A percentile compares a stretch with the other conserved stretches of the same genome.
Evolutionary conservation across 2,797 vertebrate genomes (phyloP).

Genomic region (Tiaroga cobitis): DNA sequence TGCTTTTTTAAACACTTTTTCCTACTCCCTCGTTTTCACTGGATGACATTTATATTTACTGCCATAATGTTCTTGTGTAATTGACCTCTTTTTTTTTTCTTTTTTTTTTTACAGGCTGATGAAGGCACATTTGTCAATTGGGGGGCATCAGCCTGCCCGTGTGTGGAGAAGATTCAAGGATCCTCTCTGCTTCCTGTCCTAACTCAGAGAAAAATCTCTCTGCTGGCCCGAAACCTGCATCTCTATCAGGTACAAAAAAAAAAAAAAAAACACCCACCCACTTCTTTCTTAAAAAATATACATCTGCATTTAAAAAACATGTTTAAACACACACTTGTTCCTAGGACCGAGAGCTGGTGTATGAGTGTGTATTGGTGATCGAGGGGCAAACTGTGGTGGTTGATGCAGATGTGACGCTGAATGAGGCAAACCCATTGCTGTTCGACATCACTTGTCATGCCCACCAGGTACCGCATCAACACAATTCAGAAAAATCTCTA

Average conservation of each 20-base stretch:
- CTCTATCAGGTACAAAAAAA: slow-evolving; percentile 89
- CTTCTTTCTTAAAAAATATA: not conserved
- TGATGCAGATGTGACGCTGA: slow-evolving; percentile 84
- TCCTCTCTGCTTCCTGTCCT: slow-evolving; percentile 86
- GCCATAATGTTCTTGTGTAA: not conserved
- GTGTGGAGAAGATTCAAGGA: slow-evolving; percentile 89
- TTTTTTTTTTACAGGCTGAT: slow-evolving; percentile 74
- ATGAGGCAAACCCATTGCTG: slow-evolving; percentile 77
- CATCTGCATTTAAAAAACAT: not conserved
- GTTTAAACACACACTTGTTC: slow-evolving; percentile 2
- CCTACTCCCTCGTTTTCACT: not conserved
- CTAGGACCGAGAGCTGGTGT: slow-evolving; percentile 86
- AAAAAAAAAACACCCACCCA: not conserved
- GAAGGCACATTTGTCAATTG: slow-evolving; percentile 75
- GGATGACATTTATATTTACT: not conserved
- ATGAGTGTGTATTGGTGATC: slow-evolving; percentile 90
- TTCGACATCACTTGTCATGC: slow-evolving; percentile 89
- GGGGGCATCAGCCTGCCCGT: slow-evolving; percentile 90
- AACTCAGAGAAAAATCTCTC: slow-evolving; percentile 84
- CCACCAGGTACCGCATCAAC: slow-evolving; percentile 80
- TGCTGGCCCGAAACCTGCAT: slow-evolving; percentile 89
- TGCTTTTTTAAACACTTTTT: not conserved
- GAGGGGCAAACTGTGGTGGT: slow-evolving; percentile 88
- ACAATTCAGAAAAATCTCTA: not conserved
- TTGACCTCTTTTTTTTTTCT: not conserved